Evolutionary conservation across 2,888 invertebrate genomes (phyloP).

Genomic region (Spisula subtruncata): DNA sequence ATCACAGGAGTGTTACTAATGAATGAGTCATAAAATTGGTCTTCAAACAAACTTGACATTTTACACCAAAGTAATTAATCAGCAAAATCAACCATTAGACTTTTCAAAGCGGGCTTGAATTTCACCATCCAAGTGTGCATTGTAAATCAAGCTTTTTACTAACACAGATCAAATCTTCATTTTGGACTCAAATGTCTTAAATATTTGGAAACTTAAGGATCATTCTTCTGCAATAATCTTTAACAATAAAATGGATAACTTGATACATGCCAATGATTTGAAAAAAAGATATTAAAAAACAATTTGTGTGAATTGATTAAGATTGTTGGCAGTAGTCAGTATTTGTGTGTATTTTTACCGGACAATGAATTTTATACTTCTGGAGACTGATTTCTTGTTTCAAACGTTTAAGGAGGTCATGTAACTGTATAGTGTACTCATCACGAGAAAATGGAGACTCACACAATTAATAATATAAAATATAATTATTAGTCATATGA

Average conservation of each 20-base stretch:
- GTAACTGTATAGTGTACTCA: background rate
- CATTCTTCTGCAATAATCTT: background rate
- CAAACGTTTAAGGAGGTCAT: background rate
- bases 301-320: background rate
- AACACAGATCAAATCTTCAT: background rate
- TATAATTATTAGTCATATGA: too few relatives aligned
- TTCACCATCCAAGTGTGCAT: background rate
- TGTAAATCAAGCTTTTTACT: conserved; percentile 27
- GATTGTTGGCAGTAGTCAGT: conserved; percentile 6
- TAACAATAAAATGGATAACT: background rate
- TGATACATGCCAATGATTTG: conserved; percentile 1
- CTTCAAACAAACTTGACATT: background rate
- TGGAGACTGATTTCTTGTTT: background rate
- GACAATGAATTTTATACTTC: background rate
- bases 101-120: conserved; percentile 13
- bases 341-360: background rate
- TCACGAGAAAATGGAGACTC: background rate
- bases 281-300: background rate
- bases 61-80: conserved; percentile 26
- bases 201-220: background rate
- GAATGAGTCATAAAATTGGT: conserved; percentile 3
- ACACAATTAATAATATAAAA: background rate
- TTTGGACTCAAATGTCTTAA: conserved; percentile 28
- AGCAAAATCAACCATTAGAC: conserved; percentile 18
- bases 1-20: background rate